phyloP scores from a whole-genome alignment of 2,888 invertebrate genomes.

The Apamea monoglypha region DNA sequence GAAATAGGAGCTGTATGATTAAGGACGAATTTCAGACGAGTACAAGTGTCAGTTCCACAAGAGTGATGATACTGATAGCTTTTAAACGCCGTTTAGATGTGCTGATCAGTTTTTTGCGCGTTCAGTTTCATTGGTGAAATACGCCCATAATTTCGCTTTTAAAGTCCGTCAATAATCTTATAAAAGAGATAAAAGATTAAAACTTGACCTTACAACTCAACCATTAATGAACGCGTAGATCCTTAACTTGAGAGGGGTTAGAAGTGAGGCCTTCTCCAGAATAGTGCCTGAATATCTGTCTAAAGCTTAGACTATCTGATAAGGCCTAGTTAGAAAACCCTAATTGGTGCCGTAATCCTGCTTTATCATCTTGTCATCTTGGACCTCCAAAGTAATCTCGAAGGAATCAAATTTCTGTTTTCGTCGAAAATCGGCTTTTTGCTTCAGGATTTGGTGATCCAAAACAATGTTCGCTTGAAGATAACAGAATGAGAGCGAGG shows the following conservation, averaged over 20 bases:
- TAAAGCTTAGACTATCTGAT: constrained; percentile 47
- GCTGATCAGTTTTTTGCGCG: too few relatives aligned
- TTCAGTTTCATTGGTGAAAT: not conserved
- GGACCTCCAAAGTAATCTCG: constrained; percentile 38
- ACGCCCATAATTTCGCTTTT: not conserved
- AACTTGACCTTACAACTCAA: constrained; percentile 9
- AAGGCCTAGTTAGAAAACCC: constrained; percentile 41
- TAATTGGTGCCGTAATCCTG: constrained; percentile 49
- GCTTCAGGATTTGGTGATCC: constrained; percentile 3
- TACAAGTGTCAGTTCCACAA: not conserved
- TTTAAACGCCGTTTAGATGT: not conserved
- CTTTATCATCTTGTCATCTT: constrained; percentile 47
- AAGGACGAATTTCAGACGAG: not conserved
- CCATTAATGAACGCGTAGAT: not conserved
- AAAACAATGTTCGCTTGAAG: constrained; percentile 27
- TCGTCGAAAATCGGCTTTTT: constrained; percentile 17
- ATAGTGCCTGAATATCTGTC: constrained; percentile 24
- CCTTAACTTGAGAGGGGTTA: constrained; percentile 9
- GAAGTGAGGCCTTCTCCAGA: constrained; percentile 15
- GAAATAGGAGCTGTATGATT: too few relatives aligned
- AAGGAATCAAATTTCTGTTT: constrained; percentile 33
- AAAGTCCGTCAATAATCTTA: not conserved
- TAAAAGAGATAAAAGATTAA: too few relatives aligned
- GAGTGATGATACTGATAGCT: not conserved
- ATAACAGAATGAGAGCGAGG: constrained; percentile 22